A percentile compares a stretch with the other conserved stretches of the same genome.
Conservation (phyloP, 1,140 invertebrate genomes). For the Oscheius sp. region DNA sequence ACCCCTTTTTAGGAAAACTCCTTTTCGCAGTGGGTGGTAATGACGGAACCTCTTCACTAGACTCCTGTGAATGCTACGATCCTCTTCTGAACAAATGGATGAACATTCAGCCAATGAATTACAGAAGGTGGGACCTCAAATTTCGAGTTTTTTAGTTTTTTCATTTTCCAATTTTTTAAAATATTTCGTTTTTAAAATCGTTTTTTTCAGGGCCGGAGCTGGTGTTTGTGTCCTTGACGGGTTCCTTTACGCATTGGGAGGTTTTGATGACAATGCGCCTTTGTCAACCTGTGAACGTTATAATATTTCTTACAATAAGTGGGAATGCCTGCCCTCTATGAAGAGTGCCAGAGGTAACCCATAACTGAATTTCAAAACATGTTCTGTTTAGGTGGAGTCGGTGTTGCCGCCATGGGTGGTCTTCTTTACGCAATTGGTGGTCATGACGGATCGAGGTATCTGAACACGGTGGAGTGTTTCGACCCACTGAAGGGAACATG, state of each 20-base stretch:
- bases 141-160: no score
- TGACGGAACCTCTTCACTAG: slow-evolving; percentile 77
- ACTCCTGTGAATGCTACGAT: slow-evolving; percentile 74
- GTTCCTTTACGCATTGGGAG: slow-evolving; percentile 83
- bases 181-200: no score
- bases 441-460: slow-evolving; percentile 62
- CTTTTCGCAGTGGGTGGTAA: slow-evolving; percentile 78
- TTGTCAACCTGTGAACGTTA: slow-evolving; percentile 76
- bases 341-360: slow-evolving; percentile 66
- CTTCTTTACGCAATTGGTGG: slow-evolving; percentile 64
- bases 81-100: slow-evolving; percentile 87
- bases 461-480: slow-evolving; percentile 63
- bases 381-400: slow-evolving; percentile 43
- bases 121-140: slow-evolving; percentile 34
- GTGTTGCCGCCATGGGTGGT: slow-evolving; percentile 48
- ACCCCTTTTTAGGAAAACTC: no score
- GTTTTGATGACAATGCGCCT: slow-evolving; percentile 84
- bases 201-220: slow-evolving; percentile 46
- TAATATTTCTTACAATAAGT: slow-evolving; percentile 81
- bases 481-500: slow-evolving; percentile 62
- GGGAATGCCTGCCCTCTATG: slow-evolving; percentile 80
- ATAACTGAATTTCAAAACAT: neutral
- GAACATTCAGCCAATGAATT: slow-evolving; percentile 41
- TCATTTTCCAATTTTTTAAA: no score
- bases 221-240: slow-evolving; percentile 50